Base-by-base conservation (phyloP, 2,888 invertebrate species). In the Nomada fucata region DNA sequence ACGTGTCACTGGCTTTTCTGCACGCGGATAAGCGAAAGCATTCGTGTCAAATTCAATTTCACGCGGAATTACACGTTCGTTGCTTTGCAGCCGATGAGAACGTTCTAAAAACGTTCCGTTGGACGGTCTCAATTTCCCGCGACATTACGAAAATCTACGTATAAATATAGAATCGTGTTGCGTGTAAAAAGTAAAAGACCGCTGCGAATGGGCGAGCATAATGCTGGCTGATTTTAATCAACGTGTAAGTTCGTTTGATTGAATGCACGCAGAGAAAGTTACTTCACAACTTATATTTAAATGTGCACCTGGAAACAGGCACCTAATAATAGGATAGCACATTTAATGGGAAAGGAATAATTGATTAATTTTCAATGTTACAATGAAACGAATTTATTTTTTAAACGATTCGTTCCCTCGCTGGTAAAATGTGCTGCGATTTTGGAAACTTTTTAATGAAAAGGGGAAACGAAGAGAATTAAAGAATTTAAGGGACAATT, bases 1-100 rank as follows among this genome's bases (percentile, higher is more conserved):
- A 83, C 83, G 85, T 86, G 83, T 80, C 88, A 79, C 78, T 76
- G 79, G 68, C 84, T 71, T 26, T 53, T 50, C 72, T 55, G 18
- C 50, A 10, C 47, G 18, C 42, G 53, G 78, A 76, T 74, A 44
- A 63, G 61, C 60, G 26, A 68, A 55, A 70, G 50, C 63, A 69
- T 74, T 82, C 76, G 52, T 47, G 70, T 76, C 76, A 64, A 71
- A 76, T 72, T 82, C 69, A 68, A 80, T 68, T 52, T 80, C 72
- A 71, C 42, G 15, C 42, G 53, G 47, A 71, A 61, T 50, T 67
- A 50, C 55, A 71, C 61, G 29, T 57, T 36, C 60, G 47, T 61
- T 23, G 36, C 60, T 36, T 44, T 15, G 7, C 9, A 2, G 11
- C 50, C 26, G 26, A 64, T 26, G 64, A 13, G 18, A 64, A 26